Base-by-base conservation (phyloP, 2,888 invertebrate species). In the Eustalomyia histrio region DNA sequence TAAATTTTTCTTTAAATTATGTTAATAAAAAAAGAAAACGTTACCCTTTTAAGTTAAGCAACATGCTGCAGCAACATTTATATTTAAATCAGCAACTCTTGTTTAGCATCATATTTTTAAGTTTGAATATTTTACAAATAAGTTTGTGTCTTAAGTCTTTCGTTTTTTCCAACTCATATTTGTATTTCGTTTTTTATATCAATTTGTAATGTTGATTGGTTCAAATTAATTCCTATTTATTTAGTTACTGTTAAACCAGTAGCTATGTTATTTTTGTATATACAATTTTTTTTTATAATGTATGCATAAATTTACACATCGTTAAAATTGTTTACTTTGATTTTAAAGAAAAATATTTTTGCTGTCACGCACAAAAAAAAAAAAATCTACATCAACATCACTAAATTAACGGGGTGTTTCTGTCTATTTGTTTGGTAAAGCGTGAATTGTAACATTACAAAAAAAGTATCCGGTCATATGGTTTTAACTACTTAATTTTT, bases 101-200 rank as follows among this genome's bases (percentile, higher is more conserved):
- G 29, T 29, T 29, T 29, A 29, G 7, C 29, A 29, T 7, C 29
- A 29, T 29, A 29, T 29, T 1, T 6, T 29, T 6, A 29, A 29
- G 29, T 7, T 1, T 29, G 29, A 29, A 4, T 29, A 29, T 6
- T n/a, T 3, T 29, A 21, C 21, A 29, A 24, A 24, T n/a, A 33
- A 24, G 71, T 67, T 18, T 61, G 65, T 67, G 55, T 67, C 71
- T 75, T 72, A 76, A 80, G 55, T 80, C 80, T 73, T 76, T 74
- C 69, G 68, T 57, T 57, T 60, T 61, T 47, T 47, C n/a, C 14
- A 16, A n/a, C 17, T 29, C 17, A 21, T 12, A 52, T 50, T 5
- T 18, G 3, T 65, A 3, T 52, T 64, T n/a, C n/a, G n/a, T n/a
- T n/a, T n/a, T n/a, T 35, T 12, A 14, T 67, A n/a, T 47, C n/a